A percentile compares a stretch with the other conserved stretches of the same genome.
Conservation (phyloP, 2,797 vertebrate genomes). For the Carduelis carduelis region DNA sequence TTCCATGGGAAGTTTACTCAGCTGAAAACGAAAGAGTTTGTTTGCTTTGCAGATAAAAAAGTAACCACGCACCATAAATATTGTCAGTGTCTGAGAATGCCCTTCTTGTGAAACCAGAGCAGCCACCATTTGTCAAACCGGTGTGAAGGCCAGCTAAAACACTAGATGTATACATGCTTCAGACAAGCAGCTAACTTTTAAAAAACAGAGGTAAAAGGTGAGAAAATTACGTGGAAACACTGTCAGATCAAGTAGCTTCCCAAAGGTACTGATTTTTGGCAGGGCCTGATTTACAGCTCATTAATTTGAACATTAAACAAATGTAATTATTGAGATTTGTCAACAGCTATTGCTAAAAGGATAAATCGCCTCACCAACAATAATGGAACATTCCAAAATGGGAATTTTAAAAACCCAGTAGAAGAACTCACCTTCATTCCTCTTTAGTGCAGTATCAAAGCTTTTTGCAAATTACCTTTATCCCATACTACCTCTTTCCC, state of each 20-base stretch:
- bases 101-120: slow-evolving; percentile 28
- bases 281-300: neutral
- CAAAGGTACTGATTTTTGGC: neutral
- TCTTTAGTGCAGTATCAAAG: neutral
- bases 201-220: neutral
- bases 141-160: neutral
- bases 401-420: neutral
- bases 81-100: neutral
- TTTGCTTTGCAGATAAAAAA: slow-evolving; percentile 29
- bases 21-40: slow-evolving; percentile 4
- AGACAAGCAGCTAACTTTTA: neutral
- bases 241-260: neutral
- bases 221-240: neutral
- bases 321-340: neutral
- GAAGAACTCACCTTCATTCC: neutral
- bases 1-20: slow-evolving; percentile 29
- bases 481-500: neutral
- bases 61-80: neutral
- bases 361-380: neutral
- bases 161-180: neutral
- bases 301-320: neutral
- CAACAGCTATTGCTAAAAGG: neutral
- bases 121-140: neutral
- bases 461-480: neutral
- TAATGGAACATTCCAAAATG: neutral